Conservation (phyloP, 2,113 vertebrate species). For the Cygnus atratus region DNA sequence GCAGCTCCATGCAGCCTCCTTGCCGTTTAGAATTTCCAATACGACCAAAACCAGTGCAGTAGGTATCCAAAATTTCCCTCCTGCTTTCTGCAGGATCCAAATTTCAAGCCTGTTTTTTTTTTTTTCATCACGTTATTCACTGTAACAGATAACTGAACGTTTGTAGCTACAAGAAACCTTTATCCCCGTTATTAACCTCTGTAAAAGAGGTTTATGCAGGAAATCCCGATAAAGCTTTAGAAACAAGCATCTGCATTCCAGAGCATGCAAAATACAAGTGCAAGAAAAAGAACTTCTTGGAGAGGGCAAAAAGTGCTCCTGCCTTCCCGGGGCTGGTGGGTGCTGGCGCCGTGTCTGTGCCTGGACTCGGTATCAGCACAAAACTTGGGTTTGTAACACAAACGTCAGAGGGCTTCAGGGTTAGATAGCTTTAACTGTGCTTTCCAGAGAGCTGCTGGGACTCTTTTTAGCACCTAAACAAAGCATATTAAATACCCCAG, state of each 20-base stretch:
- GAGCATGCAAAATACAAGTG: neutral
- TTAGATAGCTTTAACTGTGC: neutral
- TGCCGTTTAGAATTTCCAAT: neutral
- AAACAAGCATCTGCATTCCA: neutral
- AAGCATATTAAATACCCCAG: neutral
- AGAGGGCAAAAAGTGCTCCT: neutral
- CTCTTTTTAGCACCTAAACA: neutral
- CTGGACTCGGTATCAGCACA: neutral
- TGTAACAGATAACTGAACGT: neutral
- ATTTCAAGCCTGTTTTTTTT: neutral
- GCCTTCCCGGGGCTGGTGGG: neutral
- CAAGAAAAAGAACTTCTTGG: neutral
- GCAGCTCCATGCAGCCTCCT: neutral
- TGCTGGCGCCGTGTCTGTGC: neutral
- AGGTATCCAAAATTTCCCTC: neutral
- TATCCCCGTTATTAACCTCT: neutral
- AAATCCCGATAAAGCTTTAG: constrained; percentile 1
- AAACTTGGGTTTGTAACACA: neutral
- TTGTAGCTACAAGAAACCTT: neutral
- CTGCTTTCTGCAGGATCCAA: neutral
- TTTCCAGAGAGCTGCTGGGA: neutral
- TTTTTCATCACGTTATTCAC: neutral
- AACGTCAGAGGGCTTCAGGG: neutral
- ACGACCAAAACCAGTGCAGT: neutral
- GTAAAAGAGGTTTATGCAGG: neutral